A percentile compares a stretch with the other conserved stretches of the same genome.
These are phyloP conservation scores for Cardinalis cardinalis DNA, from an alignment of 2,113 vertebrate genomes.

Conservation along the genomic window DNA sequence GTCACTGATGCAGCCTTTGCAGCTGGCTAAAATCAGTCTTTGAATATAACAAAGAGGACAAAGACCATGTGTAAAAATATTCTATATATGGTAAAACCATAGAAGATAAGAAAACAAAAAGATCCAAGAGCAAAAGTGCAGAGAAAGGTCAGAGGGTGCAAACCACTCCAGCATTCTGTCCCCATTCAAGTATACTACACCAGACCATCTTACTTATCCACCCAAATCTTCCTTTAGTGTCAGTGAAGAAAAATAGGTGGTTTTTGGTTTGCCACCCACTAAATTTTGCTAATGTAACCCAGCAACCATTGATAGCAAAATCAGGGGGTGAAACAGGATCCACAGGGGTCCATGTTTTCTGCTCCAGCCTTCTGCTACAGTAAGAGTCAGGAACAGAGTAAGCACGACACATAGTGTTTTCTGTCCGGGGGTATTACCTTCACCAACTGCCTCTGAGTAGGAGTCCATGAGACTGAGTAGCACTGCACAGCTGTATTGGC, in stretches of 20 bases:
- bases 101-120: background rate
- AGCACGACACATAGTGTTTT: accelerated
- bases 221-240: background rate
- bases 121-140: background rate
- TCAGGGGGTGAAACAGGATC: background rate
- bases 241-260: background rate
- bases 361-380: accelerated
- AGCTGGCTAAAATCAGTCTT: background rate
- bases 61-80: background rate
- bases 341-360: background rate
- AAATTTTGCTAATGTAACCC: background rate
- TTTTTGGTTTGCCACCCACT: background rate
- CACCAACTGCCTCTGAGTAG: background rate
- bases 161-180: background rate
- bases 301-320: background rate
- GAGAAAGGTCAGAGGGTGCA: background rate
- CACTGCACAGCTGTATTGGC: background rate
- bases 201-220: background rate
- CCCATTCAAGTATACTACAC: background rate
- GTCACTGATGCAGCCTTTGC: background rate
- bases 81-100: background rate
- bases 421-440: background rate
- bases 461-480: background rate
- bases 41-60: background rate
- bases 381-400: background rate